Percentiles rank a stretch among this genome's conserved stretches.
These are phyloP conservation scores for Monochamus saltuarius DNA, from an alignment of 1,140 invertebrate species.

Conservation along the genomic window DNA sequence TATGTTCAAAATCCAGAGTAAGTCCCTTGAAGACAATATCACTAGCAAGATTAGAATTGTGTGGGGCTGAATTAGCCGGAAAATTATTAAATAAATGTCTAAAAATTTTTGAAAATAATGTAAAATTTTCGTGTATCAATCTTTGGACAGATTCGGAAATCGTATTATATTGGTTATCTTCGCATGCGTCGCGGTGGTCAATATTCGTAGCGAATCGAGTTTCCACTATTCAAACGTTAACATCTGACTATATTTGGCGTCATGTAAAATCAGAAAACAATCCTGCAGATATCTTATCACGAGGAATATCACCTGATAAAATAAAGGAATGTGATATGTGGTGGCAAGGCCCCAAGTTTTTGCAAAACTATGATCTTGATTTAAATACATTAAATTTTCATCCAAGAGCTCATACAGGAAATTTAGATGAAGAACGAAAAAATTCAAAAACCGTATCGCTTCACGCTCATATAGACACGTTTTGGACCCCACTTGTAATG, in stretches of 20 bases:
- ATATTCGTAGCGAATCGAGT: conserved; percentile 49
- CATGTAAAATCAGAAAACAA: conserved; percentile 50
- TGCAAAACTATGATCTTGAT: conserved; percentile 8
- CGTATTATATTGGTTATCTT: conserved; percentile 47
- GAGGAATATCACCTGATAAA: conserved; percentile 11
- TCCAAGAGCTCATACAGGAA: neutral
- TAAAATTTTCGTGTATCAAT: conserved; percentile 44
- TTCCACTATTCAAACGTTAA: conserved; percentile 34
- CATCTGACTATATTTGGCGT: conserved; percentile 40
- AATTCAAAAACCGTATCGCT: neutral
- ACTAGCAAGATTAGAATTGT: conserved; percentile 56
- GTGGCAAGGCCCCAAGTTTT: conserved; percentile 13
- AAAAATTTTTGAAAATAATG: conserved; percentile 49
- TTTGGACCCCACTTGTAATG: neutral
- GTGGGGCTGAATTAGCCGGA: conserved; percentile 39
- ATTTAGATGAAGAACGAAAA: conserved; percentile 4
- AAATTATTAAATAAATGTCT: conserved; percentile 41
- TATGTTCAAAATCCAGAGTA: conserved; percentile 49
- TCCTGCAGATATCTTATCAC: conserved; percentile 49
- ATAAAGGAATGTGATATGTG: neutral
- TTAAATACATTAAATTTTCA: conserved; percentile 7
- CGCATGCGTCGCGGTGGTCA: conserved; percentile 38
- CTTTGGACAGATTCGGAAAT: too few species aligned
- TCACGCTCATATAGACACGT: neutral
- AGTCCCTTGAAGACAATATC: conserved; percentile 50